Evolutionary conservation across 2,797 vertebrate species (phyloP).

Genomic region (Apogon hyalosoma): DNA sequence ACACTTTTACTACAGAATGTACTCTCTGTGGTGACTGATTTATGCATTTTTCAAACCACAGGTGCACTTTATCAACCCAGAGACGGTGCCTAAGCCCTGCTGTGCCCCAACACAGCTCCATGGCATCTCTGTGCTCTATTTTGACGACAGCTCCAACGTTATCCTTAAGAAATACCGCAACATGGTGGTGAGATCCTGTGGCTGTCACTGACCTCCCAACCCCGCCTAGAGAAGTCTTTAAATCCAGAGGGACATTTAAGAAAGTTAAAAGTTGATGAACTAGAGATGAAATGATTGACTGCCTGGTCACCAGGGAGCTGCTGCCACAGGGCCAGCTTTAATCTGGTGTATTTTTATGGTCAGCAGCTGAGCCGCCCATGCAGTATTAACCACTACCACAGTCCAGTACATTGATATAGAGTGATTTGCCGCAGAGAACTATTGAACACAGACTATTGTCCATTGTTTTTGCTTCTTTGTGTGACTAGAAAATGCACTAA

Average conservation of each 20-base stretch:
- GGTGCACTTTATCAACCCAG: conserved; percentile 99
- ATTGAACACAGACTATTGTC: conserved; percentile 28
- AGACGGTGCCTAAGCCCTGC: conserved; percentile 96
- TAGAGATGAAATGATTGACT: conserved; percentile 34
- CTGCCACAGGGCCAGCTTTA: conserved; percentile 34
- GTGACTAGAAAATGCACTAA: conserved; percentile 22
- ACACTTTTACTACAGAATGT: conserved; percentile 2
- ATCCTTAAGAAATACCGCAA: conserved; percentile 99
- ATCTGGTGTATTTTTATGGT: conserved; percentile 35
- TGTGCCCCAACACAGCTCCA: conserved; percentile 98
- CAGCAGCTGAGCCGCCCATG: conserved; percentile 32
- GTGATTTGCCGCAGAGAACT: conserved; percentile 34
- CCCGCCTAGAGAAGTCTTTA: neutral
- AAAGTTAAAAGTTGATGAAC: conserved; percentile 16
- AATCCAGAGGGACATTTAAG: conserved; percentile 5
- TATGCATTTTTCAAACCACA: conserved; percentile 60
- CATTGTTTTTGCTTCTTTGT: conserved; percentile 19
- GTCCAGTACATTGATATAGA: conserved; percentile 10
- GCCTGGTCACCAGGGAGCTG: conserved; percentile 30
- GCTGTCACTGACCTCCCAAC: conserved; percentile 89
- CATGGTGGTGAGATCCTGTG: conserved; percentile 98
- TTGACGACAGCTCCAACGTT: conserved; percentile 98
- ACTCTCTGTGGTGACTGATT: conserved; percentile 15
- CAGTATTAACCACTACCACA: conserved; percentile 40
- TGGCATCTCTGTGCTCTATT: conserved; percentile 98